phyloP scores from a whole-genome alignment of 2,797 vertebrate species.

The Dallia pectoralis region DNA sequence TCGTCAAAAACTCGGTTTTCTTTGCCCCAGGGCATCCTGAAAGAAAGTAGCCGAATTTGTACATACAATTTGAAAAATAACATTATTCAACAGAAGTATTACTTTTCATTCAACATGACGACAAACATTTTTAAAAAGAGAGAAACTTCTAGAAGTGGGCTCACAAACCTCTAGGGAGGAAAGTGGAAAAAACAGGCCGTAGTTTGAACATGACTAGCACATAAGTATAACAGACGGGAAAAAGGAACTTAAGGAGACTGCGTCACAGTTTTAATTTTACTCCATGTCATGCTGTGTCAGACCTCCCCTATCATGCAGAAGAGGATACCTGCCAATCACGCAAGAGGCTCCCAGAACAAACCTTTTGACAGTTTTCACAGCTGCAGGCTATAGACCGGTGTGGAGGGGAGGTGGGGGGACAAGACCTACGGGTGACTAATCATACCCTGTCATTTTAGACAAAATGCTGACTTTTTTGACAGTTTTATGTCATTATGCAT shows the following conservation, averaged over 20 bases:
- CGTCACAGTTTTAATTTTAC: conserved; percentile 51
- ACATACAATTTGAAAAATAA: conserved; percentile 23
- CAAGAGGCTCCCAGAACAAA: conserved; percentile 40
- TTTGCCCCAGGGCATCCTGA: conserved; percentile 93
- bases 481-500: not conserved
- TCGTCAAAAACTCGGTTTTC: conserved; percentile 95
- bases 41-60: conserved; percentile 47
- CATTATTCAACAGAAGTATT: conserved; percentile 22
- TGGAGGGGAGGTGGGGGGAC: conserved; percentile 13
- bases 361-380: conserved; percentile 44
- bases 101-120: conserved; percentile 18
- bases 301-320: conserved; percentile 55
- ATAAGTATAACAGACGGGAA: conserved; percentile 47
- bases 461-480: not conserved
- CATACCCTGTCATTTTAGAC: not conserved
- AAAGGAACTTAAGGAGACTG: conserved; percentile 50
- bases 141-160: conserved; percentile 58
- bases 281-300: conserved; percentile 57
- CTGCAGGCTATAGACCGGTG: conserved; percentile 34
- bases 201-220: conserved; percentile 51
- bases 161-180: conserved; percentile 59
- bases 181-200: conserved; percentile 54
- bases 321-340: conserved; percentile 67
- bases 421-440: not conserved
- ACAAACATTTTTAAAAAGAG: conserved; percentile 24